Conservation (phyloP, 2,888 invertebrate genomes). For the Tiphia femorata region DNA sequence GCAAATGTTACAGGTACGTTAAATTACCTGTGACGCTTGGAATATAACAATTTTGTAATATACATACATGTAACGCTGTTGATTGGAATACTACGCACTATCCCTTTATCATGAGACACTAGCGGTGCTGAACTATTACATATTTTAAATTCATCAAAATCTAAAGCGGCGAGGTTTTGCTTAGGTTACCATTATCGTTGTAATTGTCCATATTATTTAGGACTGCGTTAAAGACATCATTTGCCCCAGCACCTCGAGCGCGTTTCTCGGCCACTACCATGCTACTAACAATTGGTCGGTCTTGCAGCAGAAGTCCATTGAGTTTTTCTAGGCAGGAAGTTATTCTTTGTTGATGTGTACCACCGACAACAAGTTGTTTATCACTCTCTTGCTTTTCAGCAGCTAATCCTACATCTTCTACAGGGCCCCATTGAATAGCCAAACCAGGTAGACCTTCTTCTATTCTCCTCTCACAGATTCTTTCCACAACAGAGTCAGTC, state of each 20-base stretch:
- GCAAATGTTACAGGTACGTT: no score
- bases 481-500: constrained; percentile 80
- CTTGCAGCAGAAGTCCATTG: constrained; percentile 78
- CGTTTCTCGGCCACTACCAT: constrained; percentile 91
- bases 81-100: no score
- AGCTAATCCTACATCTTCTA: constrained; percentile 82
- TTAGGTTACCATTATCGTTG: no score
- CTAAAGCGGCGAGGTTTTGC: no score
- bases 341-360: constrained; percentile 89
- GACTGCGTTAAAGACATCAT: constrained; percentile 81
- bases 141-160: no score
- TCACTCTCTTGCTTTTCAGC: constrained; percentile 81
- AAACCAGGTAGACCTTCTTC: constrained; percentile 70
- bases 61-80: no score
- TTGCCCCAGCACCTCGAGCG: constrained; percentile 73
- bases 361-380: constrained; percentile 79
- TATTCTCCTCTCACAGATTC: constrained; percentile 62
- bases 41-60: no score
- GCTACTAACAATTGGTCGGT: constrained; percentile 79
- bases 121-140: no score
- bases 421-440: constrained; percentile 77
- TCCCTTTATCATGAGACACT: no score
- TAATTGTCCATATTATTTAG: constrained; percentile 72
- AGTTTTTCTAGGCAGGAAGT: constrained; percentile 83
- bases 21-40: no score